Evolutionary conservation across 2,888 invertebrate species (phyloP).

Genomic region (Meghimatium bilineatum): DNA sequence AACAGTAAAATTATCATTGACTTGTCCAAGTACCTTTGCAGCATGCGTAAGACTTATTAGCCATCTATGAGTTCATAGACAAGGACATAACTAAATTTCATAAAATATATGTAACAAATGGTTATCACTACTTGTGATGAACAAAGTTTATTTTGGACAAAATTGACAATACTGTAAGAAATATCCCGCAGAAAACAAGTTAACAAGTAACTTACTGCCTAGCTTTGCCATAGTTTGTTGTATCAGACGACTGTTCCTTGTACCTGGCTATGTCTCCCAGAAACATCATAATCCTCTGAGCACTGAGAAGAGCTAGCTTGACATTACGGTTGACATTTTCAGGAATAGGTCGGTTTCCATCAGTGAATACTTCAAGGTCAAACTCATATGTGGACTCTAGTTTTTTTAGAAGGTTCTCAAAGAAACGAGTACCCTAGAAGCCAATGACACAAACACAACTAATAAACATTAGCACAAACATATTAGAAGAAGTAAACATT

Average conservation of each 20-base stretch:
- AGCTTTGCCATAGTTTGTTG: constrained; percentile 87
- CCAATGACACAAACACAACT: background rate
- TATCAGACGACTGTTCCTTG: constrained; percentile 88
- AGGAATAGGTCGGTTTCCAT: constrained; percentile 67
- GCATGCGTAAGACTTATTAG: no score
- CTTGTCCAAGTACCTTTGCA: no score
- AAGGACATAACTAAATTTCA: no score
- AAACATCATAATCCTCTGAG: constrained; percentile 91
- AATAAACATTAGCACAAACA: background rate
- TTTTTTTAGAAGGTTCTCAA: constrained; percentile 85
- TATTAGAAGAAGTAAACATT: background rate
- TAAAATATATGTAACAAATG: no score
- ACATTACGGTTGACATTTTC: constrained; percentile 80
- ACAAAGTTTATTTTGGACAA: no score
- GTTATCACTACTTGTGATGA: no score
- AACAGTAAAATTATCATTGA: no score
- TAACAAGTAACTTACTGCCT: constrained; percentile 81
- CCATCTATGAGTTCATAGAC: no score
- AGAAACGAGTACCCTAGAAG: constrained; percentile 80
- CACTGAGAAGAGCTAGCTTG: constrained; percentile 89
- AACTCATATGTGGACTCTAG: constrained; percentile 88
- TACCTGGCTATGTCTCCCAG: constrained; percentile 95
- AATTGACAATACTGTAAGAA: no score
- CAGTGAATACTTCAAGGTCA: constrained; percentile 79
- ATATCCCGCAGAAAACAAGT: no score